Base-by-base conservation (phyloP, 2,888 invertebrate genomes). In the Cephus sareptanus region DNA sequence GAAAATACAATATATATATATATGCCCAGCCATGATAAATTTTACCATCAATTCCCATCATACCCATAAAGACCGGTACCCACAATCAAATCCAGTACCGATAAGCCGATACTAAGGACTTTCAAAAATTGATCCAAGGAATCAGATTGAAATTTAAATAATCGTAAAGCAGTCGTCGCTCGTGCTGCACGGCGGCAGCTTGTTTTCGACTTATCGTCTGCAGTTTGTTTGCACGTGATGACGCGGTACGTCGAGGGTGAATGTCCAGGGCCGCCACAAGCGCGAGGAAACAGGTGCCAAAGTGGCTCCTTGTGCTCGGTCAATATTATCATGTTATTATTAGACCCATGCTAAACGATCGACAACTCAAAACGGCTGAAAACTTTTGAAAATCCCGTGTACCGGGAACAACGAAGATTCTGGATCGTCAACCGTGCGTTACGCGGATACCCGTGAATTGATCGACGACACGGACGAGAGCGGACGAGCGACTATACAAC, bases 301-400 rank as follows among this genome's bases (percentile, higher is more conserved):
- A 74, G 74, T 74, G 74, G 74, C 74, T 74, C 74, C 74, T 12
- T 13, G 33, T 15, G n/a, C 34, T 74, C 74, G 34, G 84, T 85
- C 84, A 84, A 84, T 84, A 84, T 85, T 84, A 82, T 84, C 80
- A 80, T 79, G 77, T 81, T 83, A 84, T 85, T 84, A 70, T 70
- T 70, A 85, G 84, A 83, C 81, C 31, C 75, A 69, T 80, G 84
- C 82, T 83, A 84, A 85, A 76, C 81, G 81, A 34, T 74, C 74
- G 74, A 15, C 15, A 15, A 34, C 74, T 74, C 34, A n/a, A 33
- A 35, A 74, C 11, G 4, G 34, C 33, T 13, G 74, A 6, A 33
- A 74, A 33, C 34, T n/a, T 15, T 74, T 15, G 40, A 40, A 13
- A 40, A 40, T 40, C 15, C 40, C 4, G 37, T 15, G 1, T 40